Evolutionary conservation across 2,113 vertebrate genomes (phyloP).

Genomic region (Sturnira hondurensis): DNA sequence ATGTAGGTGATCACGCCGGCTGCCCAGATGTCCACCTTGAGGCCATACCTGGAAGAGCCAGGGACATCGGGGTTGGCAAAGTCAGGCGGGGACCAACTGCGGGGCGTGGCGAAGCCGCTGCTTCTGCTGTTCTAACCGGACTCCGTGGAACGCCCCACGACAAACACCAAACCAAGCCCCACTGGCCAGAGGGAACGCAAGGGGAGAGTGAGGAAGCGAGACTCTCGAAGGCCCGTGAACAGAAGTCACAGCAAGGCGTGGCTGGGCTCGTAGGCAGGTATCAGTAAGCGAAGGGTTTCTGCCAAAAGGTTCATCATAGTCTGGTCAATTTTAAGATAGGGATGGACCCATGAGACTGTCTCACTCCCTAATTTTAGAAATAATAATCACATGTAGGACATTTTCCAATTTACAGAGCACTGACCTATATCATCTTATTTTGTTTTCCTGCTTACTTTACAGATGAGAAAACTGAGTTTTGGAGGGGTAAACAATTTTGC

Average conservation of each 20-base stretch:
- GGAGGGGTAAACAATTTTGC: neutral
- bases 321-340: neutral
- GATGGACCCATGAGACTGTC: neutral
- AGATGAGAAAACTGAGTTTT: neutral
- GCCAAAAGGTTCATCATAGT: neutral
- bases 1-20: conserved; percentile 98
- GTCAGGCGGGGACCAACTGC: neutral
- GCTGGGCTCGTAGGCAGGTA: neutral
- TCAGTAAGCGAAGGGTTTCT: neutral
- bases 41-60: conserved; percentile 89
- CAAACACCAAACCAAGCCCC: neutral
- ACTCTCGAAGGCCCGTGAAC: neutral
- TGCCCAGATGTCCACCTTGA: conserved; percentile 99
- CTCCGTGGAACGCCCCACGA: neutral
- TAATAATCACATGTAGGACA: neutral
- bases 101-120: neutral
- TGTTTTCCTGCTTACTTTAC: neutral
- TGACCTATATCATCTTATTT: neutral
- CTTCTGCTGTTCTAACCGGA: neutral
- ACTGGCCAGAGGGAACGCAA: neutral
- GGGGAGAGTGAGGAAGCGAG: neutral
- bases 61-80: conserved; percentile 62
- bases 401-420: neutral
- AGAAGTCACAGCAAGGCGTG: neutral
- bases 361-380: neutral